Conservation (phyloP, 2,797 vertebrate species). For the Leptatherina wallacei region DNA sequence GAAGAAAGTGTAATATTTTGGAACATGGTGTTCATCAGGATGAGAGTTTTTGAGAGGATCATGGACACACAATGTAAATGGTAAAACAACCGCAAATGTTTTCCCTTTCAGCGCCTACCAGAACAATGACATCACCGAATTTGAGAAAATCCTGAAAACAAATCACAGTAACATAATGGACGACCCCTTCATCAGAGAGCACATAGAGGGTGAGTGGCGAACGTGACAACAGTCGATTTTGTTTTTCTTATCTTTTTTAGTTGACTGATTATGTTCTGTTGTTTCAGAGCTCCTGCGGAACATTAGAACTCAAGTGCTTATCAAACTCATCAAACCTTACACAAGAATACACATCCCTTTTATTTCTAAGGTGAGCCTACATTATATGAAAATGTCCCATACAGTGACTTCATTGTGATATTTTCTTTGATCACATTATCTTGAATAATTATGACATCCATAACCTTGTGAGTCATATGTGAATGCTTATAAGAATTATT, state of each 20-base stretch:
- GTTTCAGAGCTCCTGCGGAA: conserved; percentile 96
- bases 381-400: neutral
- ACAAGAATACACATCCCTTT: conserved; percentile 99
- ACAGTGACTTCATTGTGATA: neutral
- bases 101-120: conserved; percentile 93
- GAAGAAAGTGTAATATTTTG: conserved; percentile 36
- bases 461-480: neutral
- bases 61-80: conserved; percentile 54
- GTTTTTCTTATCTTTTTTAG: too few relatives aligned
- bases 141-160: conserved; percentile 99
- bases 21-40: conserved; percentile 43
- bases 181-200: conserved; percentile 98
- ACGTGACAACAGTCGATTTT: conserved; percentile 13
- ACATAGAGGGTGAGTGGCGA: conserved; percentile 93
- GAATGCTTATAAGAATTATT: neutral
- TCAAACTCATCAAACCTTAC: conserved; percentile 99
- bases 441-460: neutral
- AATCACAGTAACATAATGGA: conserved; percentile 99
- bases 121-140: conserved; percentile 99
- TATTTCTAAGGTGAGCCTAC: conserved; percentile 95
- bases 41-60: conserved; percentile 41
- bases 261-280: conserved; percentile 48
- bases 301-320: conserved; percentile 99
- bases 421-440: conserved; percentile 1
- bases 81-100: conserved; percentile 52